phyloP scores from a whole-genome alignment of 2,113 vertebrate species.

The Xiphophorus couchianus region DNA sequence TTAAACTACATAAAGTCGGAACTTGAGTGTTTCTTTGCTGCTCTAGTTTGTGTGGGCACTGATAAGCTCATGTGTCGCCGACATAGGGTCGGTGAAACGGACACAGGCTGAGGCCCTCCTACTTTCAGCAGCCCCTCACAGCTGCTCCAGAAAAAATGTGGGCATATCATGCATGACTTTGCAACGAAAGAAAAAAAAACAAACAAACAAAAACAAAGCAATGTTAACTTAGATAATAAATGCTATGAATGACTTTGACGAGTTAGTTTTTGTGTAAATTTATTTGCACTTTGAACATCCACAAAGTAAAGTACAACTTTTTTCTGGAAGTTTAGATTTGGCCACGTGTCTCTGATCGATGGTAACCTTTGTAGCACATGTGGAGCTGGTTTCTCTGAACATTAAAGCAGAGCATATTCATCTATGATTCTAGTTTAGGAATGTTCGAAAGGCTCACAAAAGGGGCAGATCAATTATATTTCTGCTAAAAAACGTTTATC shows the following conservation, averaged over 20 bases:
- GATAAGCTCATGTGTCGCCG: constrained; percentile 13
- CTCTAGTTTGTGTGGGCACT: neutral
- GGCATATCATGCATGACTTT: neutral
- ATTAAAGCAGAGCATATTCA: no score
- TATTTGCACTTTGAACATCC: no score
- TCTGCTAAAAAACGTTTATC: no score
- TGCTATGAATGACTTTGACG: neutral
- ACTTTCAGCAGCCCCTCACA: neutral
- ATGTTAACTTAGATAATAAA: neutral
- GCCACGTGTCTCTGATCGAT: no score
- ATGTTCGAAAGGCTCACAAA: no score
- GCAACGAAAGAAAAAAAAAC: neutral
- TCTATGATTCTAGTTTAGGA: no score
- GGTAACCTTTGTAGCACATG: no score
- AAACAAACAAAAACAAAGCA: neutral
- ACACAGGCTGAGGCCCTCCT: neutral
- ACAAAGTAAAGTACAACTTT: neutral
- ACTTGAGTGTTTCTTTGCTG: neutral
- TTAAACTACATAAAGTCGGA: neutral
- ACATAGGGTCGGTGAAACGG: constrained; percentile 4
- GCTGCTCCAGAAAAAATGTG: neutral
- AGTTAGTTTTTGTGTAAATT: neutral
- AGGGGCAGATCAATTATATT: no score
- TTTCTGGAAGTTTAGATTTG: no score
- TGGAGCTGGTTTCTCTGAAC: no score